Percentiles rank a stretch among this genome's conserved stretches.
Evolutionary conservation across 1,140 invertebrate species (phyloP).

Genomic region (Drosophila chauvacae): DNA sequence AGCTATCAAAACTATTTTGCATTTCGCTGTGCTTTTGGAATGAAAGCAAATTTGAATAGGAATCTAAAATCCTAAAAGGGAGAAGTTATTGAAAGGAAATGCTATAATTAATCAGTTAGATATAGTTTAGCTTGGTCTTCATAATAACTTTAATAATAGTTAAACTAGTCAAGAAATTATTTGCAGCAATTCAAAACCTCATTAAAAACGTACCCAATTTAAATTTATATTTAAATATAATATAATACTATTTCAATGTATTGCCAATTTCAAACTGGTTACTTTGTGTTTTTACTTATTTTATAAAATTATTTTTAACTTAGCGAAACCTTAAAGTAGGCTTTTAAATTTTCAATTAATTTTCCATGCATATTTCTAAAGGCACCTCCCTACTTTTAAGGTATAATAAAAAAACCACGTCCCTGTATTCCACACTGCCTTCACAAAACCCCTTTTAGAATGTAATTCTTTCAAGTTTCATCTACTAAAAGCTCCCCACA

Average conservation of each 20-base stretch:
- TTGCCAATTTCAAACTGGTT: no score
- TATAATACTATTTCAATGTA: no score
- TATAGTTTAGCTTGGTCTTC: background rate
- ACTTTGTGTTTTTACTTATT: no score
- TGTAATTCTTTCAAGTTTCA: background rate
- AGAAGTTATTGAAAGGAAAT: background rate
- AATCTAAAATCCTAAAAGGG: background rate
- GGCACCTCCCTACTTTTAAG: background rate
- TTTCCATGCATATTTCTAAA: background rate
- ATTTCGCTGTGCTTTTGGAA: background rate
- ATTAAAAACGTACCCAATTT: background rate
- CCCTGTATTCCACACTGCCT: background rate
- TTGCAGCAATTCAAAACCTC: background rate
- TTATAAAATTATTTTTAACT: no score
- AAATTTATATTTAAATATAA: background rate
- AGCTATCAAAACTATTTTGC: background rate
- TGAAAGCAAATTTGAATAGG: background rate
- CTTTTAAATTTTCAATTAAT: background rate
- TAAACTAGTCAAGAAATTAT: background rate
- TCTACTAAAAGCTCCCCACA: slow-evolving; percentile 4
- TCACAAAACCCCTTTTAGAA: background rate
- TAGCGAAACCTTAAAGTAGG: no score
- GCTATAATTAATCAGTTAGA: background rate
- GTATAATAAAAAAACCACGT: background rate
- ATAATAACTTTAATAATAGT: background rate